Conservation (phyloP, 2,888 invertebrate species). For the Gisinianus flammeolus region DNA sequence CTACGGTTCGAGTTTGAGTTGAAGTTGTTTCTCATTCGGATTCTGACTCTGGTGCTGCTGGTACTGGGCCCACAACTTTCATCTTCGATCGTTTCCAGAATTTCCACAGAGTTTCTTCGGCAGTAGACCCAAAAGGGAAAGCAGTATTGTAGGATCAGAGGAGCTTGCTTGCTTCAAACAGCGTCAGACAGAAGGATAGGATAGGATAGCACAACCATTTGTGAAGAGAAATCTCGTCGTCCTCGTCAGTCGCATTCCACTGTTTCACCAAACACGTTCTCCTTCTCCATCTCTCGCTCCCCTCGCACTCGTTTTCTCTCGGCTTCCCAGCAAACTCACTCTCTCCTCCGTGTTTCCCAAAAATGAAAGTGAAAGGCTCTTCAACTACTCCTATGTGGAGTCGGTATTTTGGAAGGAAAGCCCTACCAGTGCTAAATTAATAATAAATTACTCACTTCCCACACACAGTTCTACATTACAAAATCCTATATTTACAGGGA, state of each 20-base stretch:
- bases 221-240: slow-evolving; percentile 4
- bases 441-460: no score
- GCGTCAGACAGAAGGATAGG: neutral
- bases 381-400: no score
- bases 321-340: neutral
- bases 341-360: no score
- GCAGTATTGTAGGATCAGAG: neutral
- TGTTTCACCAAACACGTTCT: neutral
- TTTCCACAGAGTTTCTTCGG: neutral
- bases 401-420: no score
- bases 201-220: neutral
- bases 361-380: no score
- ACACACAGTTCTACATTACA: no score
- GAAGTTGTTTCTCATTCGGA: neutral
- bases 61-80: neutral
- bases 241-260: slow-evolving; percentile 23
- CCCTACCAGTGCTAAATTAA: no score
- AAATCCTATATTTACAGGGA: no score
- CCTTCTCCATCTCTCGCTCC: neutral
- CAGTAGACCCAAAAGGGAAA: neutral
- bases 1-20: no score
- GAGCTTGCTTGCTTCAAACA: neutral
- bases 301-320: neutral
- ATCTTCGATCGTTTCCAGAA: slow-evolving; percentile 16
- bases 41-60: neutral